Base-by-base conservation (phyloP, 2,888 invertebrate genomes). In the Hirtodrosophila histrioides region DNA sequence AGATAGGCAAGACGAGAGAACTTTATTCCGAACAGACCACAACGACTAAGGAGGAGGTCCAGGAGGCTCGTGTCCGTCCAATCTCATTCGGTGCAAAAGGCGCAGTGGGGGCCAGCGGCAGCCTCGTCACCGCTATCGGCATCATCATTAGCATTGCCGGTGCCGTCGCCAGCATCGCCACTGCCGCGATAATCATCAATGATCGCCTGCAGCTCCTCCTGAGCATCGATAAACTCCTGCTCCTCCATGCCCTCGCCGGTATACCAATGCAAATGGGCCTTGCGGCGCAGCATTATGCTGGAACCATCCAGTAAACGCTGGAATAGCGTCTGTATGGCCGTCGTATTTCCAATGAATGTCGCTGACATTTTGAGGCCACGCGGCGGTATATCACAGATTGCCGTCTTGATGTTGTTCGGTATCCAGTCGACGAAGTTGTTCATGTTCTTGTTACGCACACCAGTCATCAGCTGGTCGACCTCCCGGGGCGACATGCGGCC, bases 231-330 rank as follows among this genome's bases (percentile, higher is more conserved):
- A 91, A 97, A 96, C 90, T 97, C 96, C 94, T 95, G 94, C 90
- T 96, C 96, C 89, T 97, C 96, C 96, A 96, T 96, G 24, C 96
- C 96, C 90, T 96, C 96, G 9, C 96, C 96, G 0, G 95, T 96
- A 92, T 96, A 97, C 96, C 96, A 96, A 91, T 97, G 96, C 24
- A 97, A 92, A 93, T 96, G 96, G 41, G 96, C 96, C 90, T 92
- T 96, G 67, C 96, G 94, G 55, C 95, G 92, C 92, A 96, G 95
- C 97, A 97, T 97, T 61, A 95, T 95, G 0, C 94, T 94, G 91
- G 95, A 96, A 87, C 95, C 95, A 79, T 96, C 95, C 0, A 94
- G 94, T 69, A 96, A 94, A 7, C 96, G 92, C 88, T 95, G 95
- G 91, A 96, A 96, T 51, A 96, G 93, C 91, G 95, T 95, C 89